Conservation (phyloP, 2,888 invertebrate genomes). For the Latrodectus elegans region DNA sequence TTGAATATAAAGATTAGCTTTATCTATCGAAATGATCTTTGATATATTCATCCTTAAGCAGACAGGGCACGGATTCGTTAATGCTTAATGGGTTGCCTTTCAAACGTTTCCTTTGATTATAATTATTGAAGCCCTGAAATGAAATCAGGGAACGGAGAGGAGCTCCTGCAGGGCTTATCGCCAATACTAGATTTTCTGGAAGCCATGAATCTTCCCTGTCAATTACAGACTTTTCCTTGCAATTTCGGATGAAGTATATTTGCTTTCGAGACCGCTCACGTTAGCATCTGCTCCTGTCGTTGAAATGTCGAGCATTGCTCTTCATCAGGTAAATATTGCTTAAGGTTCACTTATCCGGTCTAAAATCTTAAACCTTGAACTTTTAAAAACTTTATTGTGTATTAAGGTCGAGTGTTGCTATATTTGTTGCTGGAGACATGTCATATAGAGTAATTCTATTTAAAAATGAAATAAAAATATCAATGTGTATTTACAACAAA, state of each 20-base stretch:
- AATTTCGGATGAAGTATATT: slow-evolving; percentile 32
- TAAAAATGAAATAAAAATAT: too few relatives aligned
- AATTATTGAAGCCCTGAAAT: not conserved
- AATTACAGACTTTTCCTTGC: slow-evolving; percentile 35
- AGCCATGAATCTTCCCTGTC: slow-evolving; percentile 25
- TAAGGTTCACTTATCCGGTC: not conserved
- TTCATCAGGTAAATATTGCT: not conserved
- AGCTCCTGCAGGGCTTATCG: not conserved
- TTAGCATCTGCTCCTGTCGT: not conserved
- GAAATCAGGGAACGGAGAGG: not conserved
- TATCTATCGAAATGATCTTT: too few relatives aligned
- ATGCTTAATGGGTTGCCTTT: too few relatives aligned
- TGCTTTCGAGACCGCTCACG: slow-evolving; percentile 13
- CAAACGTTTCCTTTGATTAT: too few relatives aligned
- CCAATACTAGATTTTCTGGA: not conserved
- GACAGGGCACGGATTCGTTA: too few relatives aligned
- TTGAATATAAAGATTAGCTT: too few relatives aligned
- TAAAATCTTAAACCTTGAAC: not conserved
- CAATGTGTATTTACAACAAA: too few relatives aligned
- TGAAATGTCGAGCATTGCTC: not conserved
- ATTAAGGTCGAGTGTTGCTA: not conserved
- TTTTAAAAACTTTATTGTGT: not conserved
- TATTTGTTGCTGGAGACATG: too few relatives aligned
- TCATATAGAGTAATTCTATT: too few relatives aligned
- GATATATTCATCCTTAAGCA: too few relatives aligned